Percentiles rank a stretch among this genome's conserved stretches.
These are phyloP conservation scores for Pygmarrhopalites habei DNA, from an alignment of 1,140 invertebrate genomes.

Conservation along the genomic window DNA sequence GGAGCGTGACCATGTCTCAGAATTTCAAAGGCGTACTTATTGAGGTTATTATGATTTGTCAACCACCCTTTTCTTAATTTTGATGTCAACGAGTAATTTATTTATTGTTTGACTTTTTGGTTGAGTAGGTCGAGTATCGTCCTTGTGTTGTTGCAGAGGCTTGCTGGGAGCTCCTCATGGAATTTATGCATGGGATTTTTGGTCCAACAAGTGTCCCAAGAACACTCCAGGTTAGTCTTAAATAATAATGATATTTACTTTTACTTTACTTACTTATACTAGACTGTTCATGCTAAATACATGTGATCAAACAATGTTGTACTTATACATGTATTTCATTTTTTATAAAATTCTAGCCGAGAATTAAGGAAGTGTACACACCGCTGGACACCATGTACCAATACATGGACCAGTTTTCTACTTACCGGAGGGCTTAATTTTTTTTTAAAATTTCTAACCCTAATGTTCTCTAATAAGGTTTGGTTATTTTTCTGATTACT, in stretches of 20 bases:
- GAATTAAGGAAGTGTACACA: constrained; percentile 79
- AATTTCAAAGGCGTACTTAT: constrained; percentile 91
- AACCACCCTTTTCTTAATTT: no score
- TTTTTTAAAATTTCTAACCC: no score
- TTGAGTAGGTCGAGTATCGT: constrained; percentile 73
- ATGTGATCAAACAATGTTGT: not conserved
- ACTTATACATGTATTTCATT: constrained; percentile 44
- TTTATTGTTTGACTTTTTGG: not conserved
- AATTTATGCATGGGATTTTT: constrained; percentile 86
- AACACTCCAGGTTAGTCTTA: constrained; percentile 51
- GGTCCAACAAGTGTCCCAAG: constrained; percentile 59
- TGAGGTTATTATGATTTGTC: constrained; percentile 55
- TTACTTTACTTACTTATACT: no score
- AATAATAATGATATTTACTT: no score
- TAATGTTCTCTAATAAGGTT: no score
- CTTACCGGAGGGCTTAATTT: constrained; percentile 77
- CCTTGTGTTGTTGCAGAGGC: constrained; percentile 77
- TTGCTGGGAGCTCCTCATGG: constrained; percentile 85
- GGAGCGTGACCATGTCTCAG: constrained; percentile 82
- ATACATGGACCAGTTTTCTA: constrained; percentile 89
- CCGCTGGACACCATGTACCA: constrained; percentile 88
- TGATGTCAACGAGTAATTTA: not conserved
- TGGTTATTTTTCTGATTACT: no score
- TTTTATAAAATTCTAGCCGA: constrained; percentile 61
- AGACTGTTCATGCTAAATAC: not conserved